These are phyloP conservation scores for Drosophila merina DNA, from an alignment of 2,888 invertebrate species.

Conservation along the genomic window DNA sequence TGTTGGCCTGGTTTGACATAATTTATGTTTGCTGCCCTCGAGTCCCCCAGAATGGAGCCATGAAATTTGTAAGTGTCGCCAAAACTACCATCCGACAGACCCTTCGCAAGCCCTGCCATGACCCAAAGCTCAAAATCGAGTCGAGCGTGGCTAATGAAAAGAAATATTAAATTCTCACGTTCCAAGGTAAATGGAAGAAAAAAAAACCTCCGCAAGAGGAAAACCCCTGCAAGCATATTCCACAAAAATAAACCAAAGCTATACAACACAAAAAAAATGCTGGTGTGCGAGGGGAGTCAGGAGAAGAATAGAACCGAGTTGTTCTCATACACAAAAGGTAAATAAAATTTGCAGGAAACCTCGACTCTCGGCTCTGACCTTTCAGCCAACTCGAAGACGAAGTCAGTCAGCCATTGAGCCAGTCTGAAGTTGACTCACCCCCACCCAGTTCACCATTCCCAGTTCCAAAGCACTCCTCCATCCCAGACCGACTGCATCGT, in stretches of 20 bases:
- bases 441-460: not conserved
- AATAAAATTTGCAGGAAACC: constrained; percentile 71
- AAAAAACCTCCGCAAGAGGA: constrained; percentile 15
- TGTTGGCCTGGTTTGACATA: constrained; percentile 56
- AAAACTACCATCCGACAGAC: constrained; percentile 17
- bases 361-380: constrained; percentile 62
- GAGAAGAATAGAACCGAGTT: constrained; percentile 47
- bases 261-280: not conserved
- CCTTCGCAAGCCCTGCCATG: constrained; percentile 11
- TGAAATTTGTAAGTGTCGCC: constrained; percentile 69
- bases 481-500: constrained; percentile 62
- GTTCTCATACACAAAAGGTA: constrained; percentile 68
- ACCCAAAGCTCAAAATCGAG: constrained; percentile 18
- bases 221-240: constrained; percentile 45
- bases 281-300: constrained; percentile 3
- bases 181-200: constrained; percentile 54
- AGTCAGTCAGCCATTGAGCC: constrained; percentile 71
- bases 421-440: constrained; percentile 38
- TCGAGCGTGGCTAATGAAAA: constrained; percentile 73
- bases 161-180: constrained; percentile 79
- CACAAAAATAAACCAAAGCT: constrained; percentile 45
- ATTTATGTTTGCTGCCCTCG: constrained; percentile 55
- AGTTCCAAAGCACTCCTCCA: constrained; percentile 25
- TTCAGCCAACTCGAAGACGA: constrained; percentile 48
- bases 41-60: constrained; percentile 56